These are phyloP conservation scores for Erebia ligea DNA, from an alignment of 2,888 invertebrate species.

Conservation along the genomic window DNA sequence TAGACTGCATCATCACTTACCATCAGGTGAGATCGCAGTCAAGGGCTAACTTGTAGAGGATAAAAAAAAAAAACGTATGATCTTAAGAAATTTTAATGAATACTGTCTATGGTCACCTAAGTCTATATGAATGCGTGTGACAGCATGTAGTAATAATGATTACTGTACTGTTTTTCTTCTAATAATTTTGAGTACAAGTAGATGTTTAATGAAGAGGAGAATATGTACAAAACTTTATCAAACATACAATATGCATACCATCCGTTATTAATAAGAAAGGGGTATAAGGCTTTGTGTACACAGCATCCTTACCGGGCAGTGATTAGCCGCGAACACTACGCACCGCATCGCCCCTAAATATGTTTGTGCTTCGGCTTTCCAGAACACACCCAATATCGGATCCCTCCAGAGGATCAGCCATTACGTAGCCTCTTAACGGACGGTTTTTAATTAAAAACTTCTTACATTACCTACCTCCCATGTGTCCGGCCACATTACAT, in stretches of 20 bases:
- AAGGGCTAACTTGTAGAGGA: too few relatives aligned
- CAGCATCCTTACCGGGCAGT: constrained; percentile 64
- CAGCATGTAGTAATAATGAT: background rate
- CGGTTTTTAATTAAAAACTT: constrained; percentile 83
- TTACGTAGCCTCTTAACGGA: constrained; percentile 81
- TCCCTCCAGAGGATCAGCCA: constrained; percentile 79
- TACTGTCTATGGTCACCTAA: too few relatives aligned
- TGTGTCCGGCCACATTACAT: constrained; percentile 61
- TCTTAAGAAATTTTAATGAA: too few relatives aligned
- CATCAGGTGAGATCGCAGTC: too few relatives aligned
- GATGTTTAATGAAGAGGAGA: background rate
- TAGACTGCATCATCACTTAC: too few relatives aligned
- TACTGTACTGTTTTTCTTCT: background rate
- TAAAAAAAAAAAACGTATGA: too few relatives aligned
- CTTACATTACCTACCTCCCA: constrained; percentile 81
- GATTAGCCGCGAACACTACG: constrained; percentile 76
- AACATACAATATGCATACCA: background rate
- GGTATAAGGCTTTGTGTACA: constrained; percentile 68
- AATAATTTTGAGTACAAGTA: background rate
- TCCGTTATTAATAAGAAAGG: constrained; percentile 59
- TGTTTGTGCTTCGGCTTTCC: constrained; percentile 80
- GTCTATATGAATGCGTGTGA: too few relatives aligned
- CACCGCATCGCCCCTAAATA: constrained; percentile 78
- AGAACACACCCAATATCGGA: constrained; percentile 76
- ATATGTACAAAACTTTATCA: background rate